Conservation (phyloP, 53 echinoderm and acorn worm genomes). For the Holothuria leucospilota region DNA sequence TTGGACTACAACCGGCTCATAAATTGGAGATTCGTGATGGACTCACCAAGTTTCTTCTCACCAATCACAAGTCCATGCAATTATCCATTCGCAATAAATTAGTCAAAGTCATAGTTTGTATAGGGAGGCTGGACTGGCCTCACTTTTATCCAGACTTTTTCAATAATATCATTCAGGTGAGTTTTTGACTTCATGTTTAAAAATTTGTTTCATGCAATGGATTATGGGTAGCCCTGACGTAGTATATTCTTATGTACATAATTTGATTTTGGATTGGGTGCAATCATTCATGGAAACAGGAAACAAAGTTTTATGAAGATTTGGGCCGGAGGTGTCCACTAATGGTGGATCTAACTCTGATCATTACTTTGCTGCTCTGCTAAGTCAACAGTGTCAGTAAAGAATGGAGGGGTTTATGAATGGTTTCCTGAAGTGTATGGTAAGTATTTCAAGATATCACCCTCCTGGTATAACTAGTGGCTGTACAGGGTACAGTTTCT, state of each 20-base stretch:
- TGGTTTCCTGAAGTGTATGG: no score
- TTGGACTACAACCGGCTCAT: constrained; percentile 83
- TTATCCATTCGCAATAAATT: constrained; percentile 91
- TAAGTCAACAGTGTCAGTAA: no score
- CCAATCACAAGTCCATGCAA: constrained; percentile 89
- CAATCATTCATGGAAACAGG: no score
- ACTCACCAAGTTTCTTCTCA: constrained; percentile 89
- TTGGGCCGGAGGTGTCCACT: no score
- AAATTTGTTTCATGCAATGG: not conserved
- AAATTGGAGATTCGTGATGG: constrained; percentile 90
- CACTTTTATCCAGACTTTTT: constrained; percentile 99
- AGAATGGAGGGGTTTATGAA: no score
- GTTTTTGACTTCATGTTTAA: not conserved
- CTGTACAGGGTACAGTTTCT: no score
- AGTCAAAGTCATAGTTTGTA: constrained; percentile 95
- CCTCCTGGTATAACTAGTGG: no score
- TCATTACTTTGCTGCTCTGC: no score
- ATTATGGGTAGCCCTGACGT: not conserved
- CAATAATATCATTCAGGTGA: constrained; percentile 92
- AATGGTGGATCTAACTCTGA: no score
- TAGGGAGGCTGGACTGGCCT: constrained; percentile 97
- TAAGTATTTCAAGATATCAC: no score
- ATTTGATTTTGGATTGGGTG: not conserved
- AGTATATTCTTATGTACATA: no score
- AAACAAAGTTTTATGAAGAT: no score